Base-by-base conservation (phyloP, 2,797 vertebrate genomes). In the Notoglanidium macrostoma region DNA sequence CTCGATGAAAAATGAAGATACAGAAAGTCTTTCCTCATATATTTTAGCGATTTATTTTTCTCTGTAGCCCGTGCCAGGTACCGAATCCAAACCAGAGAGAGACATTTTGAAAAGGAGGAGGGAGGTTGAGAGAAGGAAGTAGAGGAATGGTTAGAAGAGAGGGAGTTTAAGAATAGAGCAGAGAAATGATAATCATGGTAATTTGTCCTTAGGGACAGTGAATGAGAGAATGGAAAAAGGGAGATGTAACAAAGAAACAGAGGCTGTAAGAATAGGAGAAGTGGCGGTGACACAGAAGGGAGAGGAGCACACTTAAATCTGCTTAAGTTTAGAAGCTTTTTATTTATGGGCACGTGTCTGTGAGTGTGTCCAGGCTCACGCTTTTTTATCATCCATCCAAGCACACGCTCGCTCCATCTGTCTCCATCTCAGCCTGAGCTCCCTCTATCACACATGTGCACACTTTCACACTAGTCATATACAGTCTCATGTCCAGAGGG, bases 31-130 rank as follows among this genome's bases (percentile, higher is more conserved):
- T 92, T 91, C 91, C 91, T 94, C 93, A 93, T 95, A 95, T 95
- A 95, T 95, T 94, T 95, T 92, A 93, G 92, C 94, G 92, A 95
- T 95, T 94, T 90, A 95, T n/a, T n/a, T 95, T 94, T 94, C 93
- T 92, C 92, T 19, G 87, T 91, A 92, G 91, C 73, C 10, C 7
- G 84, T 79, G 77, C 82, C 83, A 90, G 88, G 89, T 90, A 91
- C 74, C 51, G 89, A 89, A 17, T 35, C 46, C 49, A n/a, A 83
- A 61, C 51, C 14, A 72, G 84, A 55, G 54, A 81, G 87, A 89
- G 70, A 79, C 17, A 23, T 51, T 76, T 76, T 76, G 32, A 57
- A 59, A 77, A 63, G 73, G 32, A 83, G 79, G 17, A 55, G 63
- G 57, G 73, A 79, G 68, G 86, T 54, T 26, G 70, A 83, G 63